Evolutionary conservation across 2,113 vertebrate genomes (phyloP).

Genomic region (Xyrauchen texanus): DNA sequence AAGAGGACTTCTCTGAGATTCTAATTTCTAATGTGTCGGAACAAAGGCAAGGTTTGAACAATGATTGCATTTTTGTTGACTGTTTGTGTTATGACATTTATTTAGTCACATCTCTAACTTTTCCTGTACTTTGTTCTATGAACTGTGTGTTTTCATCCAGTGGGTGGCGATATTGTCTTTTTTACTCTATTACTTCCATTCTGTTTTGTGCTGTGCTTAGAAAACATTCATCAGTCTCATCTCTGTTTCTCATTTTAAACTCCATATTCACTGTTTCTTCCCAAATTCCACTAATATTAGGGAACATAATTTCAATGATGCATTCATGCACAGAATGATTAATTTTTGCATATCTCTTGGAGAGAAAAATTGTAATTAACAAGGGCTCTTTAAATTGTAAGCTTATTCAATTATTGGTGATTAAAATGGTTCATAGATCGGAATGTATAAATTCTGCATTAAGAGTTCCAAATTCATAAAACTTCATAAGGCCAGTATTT

Average conservation of each 20-base stretch:
- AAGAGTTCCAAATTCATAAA: no score
- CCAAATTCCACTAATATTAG: no score
- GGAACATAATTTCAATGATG: background rate
- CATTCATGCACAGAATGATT: background rate
- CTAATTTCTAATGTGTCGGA: background rate
- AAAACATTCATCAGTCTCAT: background rate
- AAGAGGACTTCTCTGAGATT: background rate
- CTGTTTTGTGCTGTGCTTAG: conserved; percentile 21
- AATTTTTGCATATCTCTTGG: conserved; percentile 14
- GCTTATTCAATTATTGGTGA: background rate
- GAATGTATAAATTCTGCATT: no score
- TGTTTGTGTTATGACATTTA: conserved; percentile 26
- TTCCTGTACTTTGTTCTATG: conserved; percentile 31
- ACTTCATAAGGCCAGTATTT: no score
- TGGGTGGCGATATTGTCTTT: conserved; percentile 54
- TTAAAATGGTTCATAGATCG: background rate
- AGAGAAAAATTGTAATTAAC: background rate
- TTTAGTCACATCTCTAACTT: conserved; percentile 34
- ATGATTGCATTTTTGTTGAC: background rate
- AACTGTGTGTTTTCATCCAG: conserved; percentile 44
- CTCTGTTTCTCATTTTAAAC: conserved; percentile 24
- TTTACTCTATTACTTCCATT: conserved; percentile 22
- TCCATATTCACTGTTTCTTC: background rate
- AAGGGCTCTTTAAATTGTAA: conserved; percentile 49
- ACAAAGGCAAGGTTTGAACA: conserved; percentile 11